These are phyloP conservation scores for Thunnus thynnus DNA, from an alignment of 2,113 vertebrate species.

Conservation along the genomic window DNA sequence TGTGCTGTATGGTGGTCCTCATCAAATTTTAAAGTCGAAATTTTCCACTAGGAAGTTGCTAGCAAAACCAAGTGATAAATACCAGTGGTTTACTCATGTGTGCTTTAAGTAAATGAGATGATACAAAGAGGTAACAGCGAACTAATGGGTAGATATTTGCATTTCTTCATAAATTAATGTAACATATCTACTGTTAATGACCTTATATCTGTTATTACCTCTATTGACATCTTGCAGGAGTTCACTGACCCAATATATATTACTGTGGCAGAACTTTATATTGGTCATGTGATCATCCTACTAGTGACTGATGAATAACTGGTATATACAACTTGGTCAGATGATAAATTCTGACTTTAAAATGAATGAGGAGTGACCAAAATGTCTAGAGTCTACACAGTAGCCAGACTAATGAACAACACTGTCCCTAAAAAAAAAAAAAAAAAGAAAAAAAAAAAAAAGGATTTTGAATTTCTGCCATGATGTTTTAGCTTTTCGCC, in stretches of 20 bases:
- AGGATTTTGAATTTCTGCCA: not conserved
- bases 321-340: not conserved
- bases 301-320: not conserved
- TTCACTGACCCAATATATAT: slow-evolving; percentile 3
- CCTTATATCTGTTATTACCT: not conserved
- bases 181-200: not conserved
- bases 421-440: not conserved
- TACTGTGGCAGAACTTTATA: not conserved
- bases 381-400: not conserved
- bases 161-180: not conserved
- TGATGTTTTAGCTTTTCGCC: not conserved
- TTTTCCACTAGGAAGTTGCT: not conserved
- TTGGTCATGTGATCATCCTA: not conserved
- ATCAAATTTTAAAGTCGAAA: slow-evolving; percentile 5
- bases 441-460: not conserved
- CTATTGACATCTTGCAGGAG: not conserved
- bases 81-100: not conserved
- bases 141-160: not conserved
- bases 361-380: slow-evolving; percentile 16
- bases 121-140: not conserved
- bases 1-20: not conserved
- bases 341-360: slow-evolving; percentile 30
- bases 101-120: not conserved
- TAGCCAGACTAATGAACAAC: slow-evolving; percentile 4
- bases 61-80: not conserved